Base-by-base conservation (phyloP, 1,140 invertebrate species). In the Drosophila pseudoobscura region DNA sequence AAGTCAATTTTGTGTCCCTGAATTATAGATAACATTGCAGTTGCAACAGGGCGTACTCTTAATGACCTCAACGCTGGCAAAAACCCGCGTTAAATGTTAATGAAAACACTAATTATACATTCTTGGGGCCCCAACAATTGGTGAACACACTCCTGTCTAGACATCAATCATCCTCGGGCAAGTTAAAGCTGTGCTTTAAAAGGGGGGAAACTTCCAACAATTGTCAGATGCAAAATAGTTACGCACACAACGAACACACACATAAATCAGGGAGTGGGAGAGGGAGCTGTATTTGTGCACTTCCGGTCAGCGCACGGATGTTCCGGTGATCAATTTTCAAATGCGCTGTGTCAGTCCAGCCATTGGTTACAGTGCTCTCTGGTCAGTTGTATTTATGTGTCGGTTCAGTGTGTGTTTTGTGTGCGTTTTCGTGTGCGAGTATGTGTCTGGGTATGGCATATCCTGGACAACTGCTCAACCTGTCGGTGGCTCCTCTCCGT, bases 311-410 rank as follows among this genome's bases (percentile, higher is more conserved):
- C 79, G 83, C 78, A 79, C 83, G 83, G 83, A 88, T 89, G 78
- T 88, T 88, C 83, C 83, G 83, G 83, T 88, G 83, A 88, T 88
- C 83, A 88, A 88, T 88, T 88, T 88, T 88, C 83, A 88, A 88
- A 88, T 88, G 73, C 83, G 75, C 83, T 83, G 79, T 74, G 83
- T 88, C 83, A 88, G 83, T 78, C 59, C 52, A 51, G 39, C 56
- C 54, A 24, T 50, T 24, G 55, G 15, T 26, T 50, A 17, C 43
- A 24, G 46, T 56, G 20, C 35, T 60, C 54, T 39, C 1, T 66
- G 75, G 74, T 75, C 74, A 77, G 68, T 43, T 58, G 50, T 50
- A 49, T 43, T 44, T 50, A 54, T 20, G 31, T 22, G 22, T 31
- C 29, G 7, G 29, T 3, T 4, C 7, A 31, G 29, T 56, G 52